A percentile compares a stretch with the other conserved stretches of the same genome.
These are phyloP conservation scores for Dipus sagitta DNA, from an alignment of 2,797 vertebrate species.

Conservation along the genomic window DNA sequence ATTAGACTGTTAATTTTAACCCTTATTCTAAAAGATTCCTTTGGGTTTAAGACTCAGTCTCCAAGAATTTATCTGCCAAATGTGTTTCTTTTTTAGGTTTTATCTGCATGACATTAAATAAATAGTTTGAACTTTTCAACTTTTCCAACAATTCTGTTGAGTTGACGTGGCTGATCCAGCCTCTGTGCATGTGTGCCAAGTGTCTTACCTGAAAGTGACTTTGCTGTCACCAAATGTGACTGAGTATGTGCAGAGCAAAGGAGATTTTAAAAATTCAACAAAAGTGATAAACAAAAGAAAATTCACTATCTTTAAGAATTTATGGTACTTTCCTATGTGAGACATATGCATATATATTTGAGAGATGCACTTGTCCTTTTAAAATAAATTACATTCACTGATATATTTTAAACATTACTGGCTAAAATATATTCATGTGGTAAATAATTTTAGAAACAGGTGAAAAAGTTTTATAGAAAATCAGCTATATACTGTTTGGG, in stretches of 20 bases:
- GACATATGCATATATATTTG: not conserved
- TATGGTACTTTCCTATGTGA: not conserved
- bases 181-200: not conserved
- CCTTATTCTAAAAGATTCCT: conserved; percentile 62
- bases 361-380: not conserved
- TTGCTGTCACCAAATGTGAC: not conserved
- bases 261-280: conserved; percentile 5
- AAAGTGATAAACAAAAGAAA: conserved; percentile 56
- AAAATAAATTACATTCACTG: not conserved
- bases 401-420: conserved; percentile 14
- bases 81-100: conserved; percentile 70
- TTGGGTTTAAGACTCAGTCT: conserved; percentile 68
- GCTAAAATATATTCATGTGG: not conserved
- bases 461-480: conserved; percentile 23
- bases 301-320: conserved; percentile 4
- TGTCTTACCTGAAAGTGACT: conserved; percentile 5
- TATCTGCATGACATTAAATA: conserved; percentile 80
- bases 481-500: not conserved
- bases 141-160: conserved; percentile 65
- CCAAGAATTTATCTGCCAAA: conserved; percentile 74
- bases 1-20: conserved; percentile 72
- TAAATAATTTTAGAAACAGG: conserved; percentile 67
- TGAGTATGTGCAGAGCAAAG: conserved; percentile 19
- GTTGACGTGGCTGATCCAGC: conserved; percentile 56
- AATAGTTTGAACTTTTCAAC: conserved; percentile 83